Percentiles rank a stretch among this genome's conserved stretches.
These are phyloP conservation scores for Nicator chloris DNA, from an alignment of 2,113 vertebrate genomes.

Conservation along the genomic window DNA sequence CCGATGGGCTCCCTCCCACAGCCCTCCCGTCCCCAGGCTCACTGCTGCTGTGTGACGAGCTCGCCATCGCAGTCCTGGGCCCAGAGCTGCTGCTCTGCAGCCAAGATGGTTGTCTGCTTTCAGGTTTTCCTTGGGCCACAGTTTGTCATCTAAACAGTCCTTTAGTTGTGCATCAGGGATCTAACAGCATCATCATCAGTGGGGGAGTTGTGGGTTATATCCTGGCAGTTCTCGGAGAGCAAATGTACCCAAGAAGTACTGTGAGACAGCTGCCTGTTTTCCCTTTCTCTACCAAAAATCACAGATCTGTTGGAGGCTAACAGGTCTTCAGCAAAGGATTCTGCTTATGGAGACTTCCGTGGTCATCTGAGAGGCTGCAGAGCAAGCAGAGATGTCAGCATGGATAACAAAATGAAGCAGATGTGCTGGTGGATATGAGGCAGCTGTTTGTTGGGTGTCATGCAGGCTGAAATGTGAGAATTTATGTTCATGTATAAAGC, in stretches of 20 bases:
- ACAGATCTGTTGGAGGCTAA: neutral
- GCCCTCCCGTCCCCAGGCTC: neutral
- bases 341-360: neutral
- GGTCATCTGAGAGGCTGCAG: neutral
- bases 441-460: neutral
- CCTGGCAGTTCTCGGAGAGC: neutral
- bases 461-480: neutral
- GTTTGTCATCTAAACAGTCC: neutral
- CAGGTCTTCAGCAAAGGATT: neutral
- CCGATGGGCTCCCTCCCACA: rapidly evolving
- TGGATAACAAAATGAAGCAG: neutral
- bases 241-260: neutral
- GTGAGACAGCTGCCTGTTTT: rapidly evolving
- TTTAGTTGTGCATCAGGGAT: neutral
- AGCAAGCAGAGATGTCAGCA: neutral
- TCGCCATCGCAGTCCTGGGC: rapidly evolving
- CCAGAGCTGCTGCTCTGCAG: neutral
- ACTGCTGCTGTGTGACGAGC: neutral
- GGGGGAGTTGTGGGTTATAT: neutral
- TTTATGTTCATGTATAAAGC: neutral
- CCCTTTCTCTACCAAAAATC: neutral
- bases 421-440: neutral
- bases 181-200: neutral
- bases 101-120: neutral
- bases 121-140: neutral